A percentile compares a stretch with the other conserved stretches of the same genome.
phyloP scores from a whole-genome alignment of 2,888 invertebrate species.

The Ophion ventricosus region DNA sequence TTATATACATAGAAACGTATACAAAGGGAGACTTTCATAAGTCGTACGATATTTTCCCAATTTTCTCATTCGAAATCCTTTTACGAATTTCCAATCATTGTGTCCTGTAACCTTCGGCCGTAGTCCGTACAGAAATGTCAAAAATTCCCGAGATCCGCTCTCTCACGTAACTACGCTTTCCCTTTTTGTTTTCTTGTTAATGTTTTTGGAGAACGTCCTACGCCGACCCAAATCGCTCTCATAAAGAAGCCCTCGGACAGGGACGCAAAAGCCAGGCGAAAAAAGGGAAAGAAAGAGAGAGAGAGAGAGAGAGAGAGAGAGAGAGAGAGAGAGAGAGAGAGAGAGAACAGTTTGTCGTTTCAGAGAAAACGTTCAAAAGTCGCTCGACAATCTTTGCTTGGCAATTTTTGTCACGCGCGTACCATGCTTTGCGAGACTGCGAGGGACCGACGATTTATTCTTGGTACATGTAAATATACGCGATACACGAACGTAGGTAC shows the following conservation, averaged over 20 bases:
- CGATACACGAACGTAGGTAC: background rate
- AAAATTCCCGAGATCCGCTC: no score
- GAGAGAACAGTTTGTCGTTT: constrained; percentile 12
- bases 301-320: background rate
- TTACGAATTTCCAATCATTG: no score
- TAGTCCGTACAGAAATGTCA: no score
- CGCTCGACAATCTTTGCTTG: constrained; percentile 7
- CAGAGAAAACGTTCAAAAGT: constrained; percentile 8
- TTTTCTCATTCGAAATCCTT: no score
- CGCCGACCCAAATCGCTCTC: background rate
- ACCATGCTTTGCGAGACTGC: constrained; percentile 11
- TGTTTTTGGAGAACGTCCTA: background rate
- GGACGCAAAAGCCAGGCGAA: background rate
- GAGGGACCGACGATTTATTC: constrained; percentile 9
- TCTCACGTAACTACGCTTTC: no score
- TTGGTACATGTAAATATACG: background rate
- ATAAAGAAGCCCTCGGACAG: background rate
- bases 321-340: background rate
- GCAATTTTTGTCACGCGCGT: constrained; percentile 48
- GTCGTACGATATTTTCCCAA: no score
- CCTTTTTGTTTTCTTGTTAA: background rate
- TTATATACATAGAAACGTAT: no score
- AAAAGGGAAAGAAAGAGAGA: background rate
- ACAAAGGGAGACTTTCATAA: no score
- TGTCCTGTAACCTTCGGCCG: no score